A percentile compares a stretch with the other conserved stretches of the same genome.
Conservation (phyloP, 2,888 invertebrate genomes). For the Nemoura dubitans region DNA sequence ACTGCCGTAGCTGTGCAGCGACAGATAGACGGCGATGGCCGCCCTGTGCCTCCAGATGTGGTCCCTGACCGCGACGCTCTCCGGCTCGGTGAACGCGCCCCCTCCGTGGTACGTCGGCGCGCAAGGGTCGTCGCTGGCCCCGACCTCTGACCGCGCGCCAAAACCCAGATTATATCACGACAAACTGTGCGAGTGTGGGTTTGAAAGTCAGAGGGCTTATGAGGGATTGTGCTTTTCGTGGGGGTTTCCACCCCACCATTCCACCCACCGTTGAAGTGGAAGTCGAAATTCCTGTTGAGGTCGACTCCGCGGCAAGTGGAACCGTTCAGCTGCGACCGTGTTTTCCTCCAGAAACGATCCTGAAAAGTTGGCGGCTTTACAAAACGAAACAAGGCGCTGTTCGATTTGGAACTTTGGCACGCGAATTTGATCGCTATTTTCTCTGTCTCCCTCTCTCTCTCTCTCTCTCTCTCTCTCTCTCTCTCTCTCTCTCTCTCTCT, state of each 20-base stretch:
- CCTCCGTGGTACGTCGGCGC: constrained; percentile 59
- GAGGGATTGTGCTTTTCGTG: no score
- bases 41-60: constrained; percentile 55
- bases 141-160: constrained; percentile 56
- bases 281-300: constrained; percentile 59
- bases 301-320: constrained; percentile 54
- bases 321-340: constrained; percentile 53
- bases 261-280: constrained; percentile 57
- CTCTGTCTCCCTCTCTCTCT: no score
- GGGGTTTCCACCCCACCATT: no score
- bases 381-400: no score
- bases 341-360: constrained; percentile 62
- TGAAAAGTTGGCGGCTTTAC: background rate
- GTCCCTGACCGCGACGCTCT: constrained; percentile 57
- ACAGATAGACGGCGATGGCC: constrained; percentile 58
- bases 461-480: no score
- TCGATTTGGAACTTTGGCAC: no score
- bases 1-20: constrained; percentile 59
- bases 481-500: no score
- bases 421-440: no score
- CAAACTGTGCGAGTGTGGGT: no score
- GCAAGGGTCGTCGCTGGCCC: constrained; percentile 59
- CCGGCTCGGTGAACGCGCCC: constrained; percentile 60
- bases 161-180: background rate
- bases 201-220: no score